Evolutionary conservation across 2,797 vertebrate species (phyloP).

Genomic region (Enteromius thamalakanensis): DNA sequence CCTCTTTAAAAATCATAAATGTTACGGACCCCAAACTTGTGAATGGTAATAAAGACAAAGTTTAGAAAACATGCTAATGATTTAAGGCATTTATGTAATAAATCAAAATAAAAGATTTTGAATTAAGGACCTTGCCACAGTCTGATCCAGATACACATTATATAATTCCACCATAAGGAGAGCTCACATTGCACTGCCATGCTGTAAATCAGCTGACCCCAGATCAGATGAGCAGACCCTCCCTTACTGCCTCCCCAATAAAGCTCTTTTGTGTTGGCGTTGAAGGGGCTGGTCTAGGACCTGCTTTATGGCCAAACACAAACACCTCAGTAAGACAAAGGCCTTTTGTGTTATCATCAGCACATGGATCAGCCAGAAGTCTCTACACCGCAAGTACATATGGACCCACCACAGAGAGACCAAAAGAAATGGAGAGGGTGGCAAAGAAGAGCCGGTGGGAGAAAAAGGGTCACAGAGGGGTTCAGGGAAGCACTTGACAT

Average conservation of each 20-base stretch:
- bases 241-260: constrained; percentile 16
- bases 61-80: not conserved
- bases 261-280: constrained; percentile 44
- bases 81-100: not conserved
- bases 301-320: constrained; percentile 42
- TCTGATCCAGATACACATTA: constrained; percentile 23
- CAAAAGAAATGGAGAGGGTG: constrained; percentile 9
- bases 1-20: not conserved
- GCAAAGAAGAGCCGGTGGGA: not conserved
- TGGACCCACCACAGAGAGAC: constrained; percentile 48
- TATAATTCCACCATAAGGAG: constrained; percentile 3
- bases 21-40: not conserved
- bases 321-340: constrained; percentile 64
- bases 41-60: not conserved
- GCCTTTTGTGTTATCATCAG: constrained; percentile 69
- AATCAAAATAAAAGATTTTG: not conserved
- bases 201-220: constrained; percentile 51
- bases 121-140: not conserved
- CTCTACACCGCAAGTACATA: constrained; percentile 26
- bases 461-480: constrained; percentile 27
- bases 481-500: constrained; percentile 42
- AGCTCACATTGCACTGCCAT: constrained; percentile 11
- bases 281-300: constrained; percentile 40
- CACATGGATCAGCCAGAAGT: constrained; percentile 26
- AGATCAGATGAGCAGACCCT: constrained; percentile 42